Evolutionary conservation across 37 sponge, comb jelly and placozoan species (phyloP).

Genomic region (Crambe crambe): DNA sequence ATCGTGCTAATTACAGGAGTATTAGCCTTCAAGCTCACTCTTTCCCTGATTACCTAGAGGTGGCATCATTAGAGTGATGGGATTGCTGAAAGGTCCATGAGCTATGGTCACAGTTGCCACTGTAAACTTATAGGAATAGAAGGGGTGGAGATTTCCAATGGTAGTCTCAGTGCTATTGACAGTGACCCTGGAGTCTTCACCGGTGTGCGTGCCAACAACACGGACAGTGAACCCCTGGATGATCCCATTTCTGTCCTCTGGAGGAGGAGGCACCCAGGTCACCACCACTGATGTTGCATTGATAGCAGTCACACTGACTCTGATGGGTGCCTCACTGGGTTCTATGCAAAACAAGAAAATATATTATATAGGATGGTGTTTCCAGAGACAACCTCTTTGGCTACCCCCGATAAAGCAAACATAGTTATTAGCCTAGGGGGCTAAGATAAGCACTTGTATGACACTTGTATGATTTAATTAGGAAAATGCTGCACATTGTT

Average conservation of each 20-base stretch:
- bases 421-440: too few relatives aligned
- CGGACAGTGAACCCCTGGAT: conserved; percentile 6
- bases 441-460: too few relatives aligned
- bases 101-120: conserved; percentile 1
- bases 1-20: too few relatives aligned
- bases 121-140: not conserved
- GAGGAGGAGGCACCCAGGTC: too few relatives aligned
- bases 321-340: not conserved
- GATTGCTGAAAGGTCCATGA: conserved; percentile 1
- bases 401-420: too few relatives aligned
- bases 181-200: not conserved
- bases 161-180: not conserved
- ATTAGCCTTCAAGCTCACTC: too few relatives aligned
- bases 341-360: not conserved
- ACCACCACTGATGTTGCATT: too few relatives aligned
- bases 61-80: not conserved
- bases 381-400: too few relatives aligned
- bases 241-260: too few relatives aligned
- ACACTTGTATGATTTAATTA: too few relatives aligned
- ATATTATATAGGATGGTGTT: too few relatives aligned
- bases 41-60: conserved; percentile 7
- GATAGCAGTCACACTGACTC: not conserved
- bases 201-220: not conserved
- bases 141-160: conserved; percentile 1
- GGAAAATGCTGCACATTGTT: too few relatives aligned